Evolutionary conservation across 2,888 invertebrate genomes (phyloP).

Genomic region (Cerastoderma edule): DNA sequence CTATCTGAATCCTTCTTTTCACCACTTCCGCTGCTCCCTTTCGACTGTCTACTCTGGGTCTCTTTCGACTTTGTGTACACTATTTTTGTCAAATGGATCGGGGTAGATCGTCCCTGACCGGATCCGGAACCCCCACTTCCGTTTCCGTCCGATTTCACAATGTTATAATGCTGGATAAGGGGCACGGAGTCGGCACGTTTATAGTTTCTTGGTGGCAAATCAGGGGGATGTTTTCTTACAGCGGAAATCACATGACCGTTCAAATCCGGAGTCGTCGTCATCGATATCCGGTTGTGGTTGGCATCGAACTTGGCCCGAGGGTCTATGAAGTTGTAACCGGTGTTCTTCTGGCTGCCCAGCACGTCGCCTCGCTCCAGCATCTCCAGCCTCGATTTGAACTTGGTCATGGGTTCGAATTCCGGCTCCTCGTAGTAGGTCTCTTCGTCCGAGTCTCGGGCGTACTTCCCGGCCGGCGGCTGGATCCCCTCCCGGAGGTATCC

Average conservation of each 20-base stretch:
- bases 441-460: conserved; percentile 80
- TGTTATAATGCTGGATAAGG: conserved; percentile 33
- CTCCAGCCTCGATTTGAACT: conserved; percentile 72
- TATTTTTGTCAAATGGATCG: conserved; percentile 3
- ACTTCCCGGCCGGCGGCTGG: conserved; percentile 88
- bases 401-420: conserved; percentile 78
- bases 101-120: conserved; percentile 7
- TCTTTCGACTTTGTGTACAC: conserved; percentile 39
- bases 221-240: conserved; percentile 50
- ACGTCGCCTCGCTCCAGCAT: conserved; percentile 72
- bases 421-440: conserved; percentile 82
- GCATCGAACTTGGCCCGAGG: conserved; percentile 47
- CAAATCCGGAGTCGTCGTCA: conserved; percentile 17
- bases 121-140: conserved; percentile 32
- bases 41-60: conserved; percentile 50
- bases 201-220: conserved; percentile 64
- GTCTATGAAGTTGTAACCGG: conserved; percentile 70
- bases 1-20: conserved; percentile 40
- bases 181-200: conserved; percentile 65
- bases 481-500: conserved; percentile 97
- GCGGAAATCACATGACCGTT: conserved; percentile 35
- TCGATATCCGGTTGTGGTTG: conserved; percentile 40
- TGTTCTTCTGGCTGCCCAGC: conserved; percentile 60
- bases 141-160: conserved; percentile 10
- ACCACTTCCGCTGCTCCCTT: conserved; percentile 53